Evolutionary conservation across 2,113 vertebrate species (phyloP).

Genomic region (Phylloscopus trochiloides): DNA sequence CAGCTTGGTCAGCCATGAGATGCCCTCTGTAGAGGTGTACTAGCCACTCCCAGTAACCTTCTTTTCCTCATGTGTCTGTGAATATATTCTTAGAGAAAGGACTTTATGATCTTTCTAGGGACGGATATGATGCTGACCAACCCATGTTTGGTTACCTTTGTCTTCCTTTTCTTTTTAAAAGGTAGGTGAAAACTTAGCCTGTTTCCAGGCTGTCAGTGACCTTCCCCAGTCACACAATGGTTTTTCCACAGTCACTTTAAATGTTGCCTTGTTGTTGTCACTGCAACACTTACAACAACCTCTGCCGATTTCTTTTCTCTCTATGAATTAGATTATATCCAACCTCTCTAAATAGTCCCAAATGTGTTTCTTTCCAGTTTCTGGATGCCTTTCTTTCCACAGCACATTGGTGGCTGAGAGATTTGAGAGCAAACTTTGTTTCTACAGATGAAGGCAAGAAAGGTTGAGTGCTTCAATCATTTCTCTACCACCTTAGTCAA

Average conservation of each 20-base stretch:
- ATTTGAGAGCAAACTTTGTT: neutral
- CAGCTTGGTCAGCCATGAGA: neutral
- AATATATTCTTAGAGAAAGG: neutral
- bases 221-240: fast-evolving
- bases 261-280: neutral
- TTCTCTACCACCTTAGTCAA: neutral
- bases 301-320: neutral
- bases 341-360: neutral
- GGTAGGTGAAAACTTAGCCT: neutral
- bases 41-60: neutral
- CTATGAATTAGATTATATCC: neutral
- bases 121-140: neutral
- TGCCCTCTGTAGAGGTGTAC: neutral
- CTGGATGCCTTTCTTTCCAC: neutral
- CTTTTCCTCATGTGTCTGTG: neutral
- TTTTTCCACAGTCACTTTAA: neutral
- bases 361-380: neutral
- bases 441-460: neutral
- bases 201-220: neutral
- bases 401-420: neutral
- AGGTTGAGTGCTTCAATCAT: neutral
- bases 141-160: neutral
- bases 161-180: neutral
- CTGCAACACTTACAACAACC: neutral
- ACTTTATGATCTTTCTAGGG: neutral